Evolutionary conservation across 2,797 vertebrate species (phyloP).

Genomic region (Rhyacichthys aspro): DNA sequence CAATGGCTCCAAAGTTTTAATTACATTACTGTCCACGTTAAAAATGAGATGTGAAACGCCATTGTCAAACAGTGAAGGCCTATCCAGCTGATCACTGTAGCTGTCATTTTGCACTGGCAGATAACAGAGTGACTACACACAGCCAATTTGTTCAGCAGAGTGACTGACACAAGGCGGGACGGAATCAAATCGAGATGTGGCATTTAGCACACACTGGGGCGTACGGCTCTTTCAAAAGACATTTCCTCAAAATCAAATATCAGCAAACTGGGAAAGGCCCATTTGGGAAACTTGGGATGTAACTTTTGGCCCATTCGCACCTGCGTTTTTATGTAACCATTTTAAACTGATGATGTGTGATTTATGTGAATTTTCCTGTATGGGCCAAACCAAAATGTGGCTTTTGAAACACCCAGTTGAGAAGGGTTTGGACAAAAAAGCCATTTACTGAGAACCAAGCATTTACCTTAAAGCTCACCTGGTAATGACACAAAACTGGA

Average conservation of each 20-base stretch:
- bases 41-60: constrained; percentile 13
- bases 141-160: constrained; percentile 56
- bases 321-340: no score
- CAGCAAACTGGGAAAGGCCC: not conserved
- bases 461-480: no score
- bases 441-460: no score
- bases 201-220: constrained; percentile 55
- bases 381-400: no score
- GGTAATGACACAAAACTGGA: no score
- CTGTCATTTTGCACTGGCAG: constrained; percentile 56
- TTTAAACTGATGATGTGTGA: no score
- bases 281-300: no score
- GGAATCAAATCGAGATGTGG: constrained; percentile 56
- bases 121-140: constrained; percentile 42
- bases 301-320: not conserved
- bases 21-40: not conserved
- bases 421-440: no score
- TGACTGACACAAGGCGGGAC: constrained; percentile 47
- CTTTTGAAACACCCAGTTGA: no score
- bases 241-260: constrained; percentile 18
- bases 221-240: constrained; percentile 21
- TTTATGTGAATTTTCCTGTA: no score
- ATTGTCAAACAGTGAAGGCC: constrained; percentile 28
- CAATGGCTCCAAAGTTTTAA: not conserved
- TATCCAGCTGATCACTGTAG: constrained; percentile 11